phyloP scores from a whole-genome alignment of 2,797 vertebrate species.

The Betta splendens region DNA sequence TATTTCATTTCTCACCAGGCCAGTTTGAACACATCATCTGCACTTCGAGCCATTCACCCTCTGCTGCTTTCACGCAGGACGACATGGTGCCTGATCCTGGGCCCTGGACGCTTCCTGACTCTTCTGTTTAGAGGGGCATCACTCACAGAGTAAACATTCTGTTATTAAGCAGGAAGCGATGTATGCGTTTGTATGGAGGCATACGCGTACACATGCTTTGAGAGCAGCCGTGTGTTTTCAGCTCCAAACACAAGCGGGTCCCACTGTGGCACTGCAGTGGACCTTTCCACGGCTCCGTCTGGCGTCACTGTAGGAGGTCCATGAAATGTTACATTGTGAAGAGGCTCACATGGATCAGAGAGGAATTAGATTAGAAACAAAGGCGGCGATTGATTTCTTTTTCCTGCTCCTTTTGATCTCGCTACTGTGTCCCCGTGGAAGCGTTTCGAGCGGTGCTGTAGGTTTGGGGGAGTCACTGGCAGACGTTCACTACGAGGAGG shows the following conservation, averaged over 20 bases:
- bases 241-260: conserved; percentile 46
- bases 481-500: conserved; percentile 65
- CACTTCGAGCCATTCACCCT: conserved; percentile 8
- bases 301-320: conserved; percentile 50
- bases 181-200: conserved; percentile 14
- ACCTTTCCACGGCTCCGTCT: conserved; percentile 25
- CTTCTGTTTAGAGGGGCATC: conserved; percentile 11
- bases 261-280: conserved; percentile 42
- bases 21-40: conserved; percentile 10
- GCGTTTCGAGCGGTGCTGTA: conserved; percentile 40
- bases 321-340: conserved; percentile 34
- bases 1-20: background rate
- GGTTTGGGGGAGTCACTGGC: conserved; percentile 46
- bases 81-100: conserved; percentile 21
- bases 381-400: conserved; percentile 40
- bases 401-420: conserved; percentile 5
- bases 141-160: conserved; percentile 40
- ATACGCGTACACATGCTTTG: conserved; percentile 46
- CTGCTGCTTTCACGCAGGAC: conserved; percentile 6
- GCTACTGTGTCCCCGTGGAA: conserved; percentile 18
- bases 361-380: conserved; percentile 27
- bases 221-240: conserved; percentile 24
- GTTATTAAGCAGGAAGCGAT: conserved; percentile 34
- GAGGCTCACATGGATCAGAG: conserved; percentile 10
- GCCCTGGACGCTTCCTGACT: conserved; percentile 28